phyloP scores from a whole-genome alignment of 1,140 invertebrate genomes.

The Aleiodes sp. region DNA sequence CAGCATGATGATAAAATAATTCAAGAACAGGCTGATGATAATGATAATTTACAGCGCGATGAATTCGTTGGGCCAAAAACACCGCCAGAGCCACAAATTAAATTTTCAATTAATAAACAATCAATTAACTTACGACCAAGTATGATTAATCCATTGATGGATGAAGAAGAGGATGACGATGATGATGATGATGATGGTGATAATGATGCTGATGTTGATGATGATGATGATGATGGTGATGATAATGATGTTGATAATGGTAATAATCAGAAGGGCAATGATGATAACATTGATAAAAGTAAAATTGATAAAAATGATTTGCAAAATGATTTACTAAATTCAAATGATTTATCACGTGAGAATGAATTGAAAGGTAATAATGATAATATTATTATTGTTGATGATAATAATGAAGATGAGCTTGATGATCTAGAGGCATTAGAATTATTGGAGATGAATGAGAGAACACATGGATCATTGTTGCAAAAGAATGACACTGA shows the following conservation, averaged over 20 bases:
- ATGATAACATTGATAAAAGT: neutral
- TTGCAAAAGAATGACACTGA: neutral
- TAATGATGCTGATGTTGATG: conserved; percentile 22
- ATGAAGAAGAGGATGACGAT: conserved; percentile 62
- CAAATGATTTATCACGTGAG: neutral
- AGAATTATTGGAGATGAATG: conserved; percentile 32
- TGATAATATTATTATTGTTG: conserved; percentile 50
- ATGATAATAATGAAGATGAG: conserved; percentile 43
- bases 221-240: neutral
- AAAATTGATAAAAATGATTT: neutral
- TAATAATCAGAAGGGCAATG: neutral
- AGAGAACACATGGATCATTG: conserved; percentile 3
- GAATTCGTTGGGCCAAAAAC: conserved; percentile 74
- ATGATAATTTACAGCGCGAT: conserved; percentile 55
- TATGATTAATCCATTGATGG: conserved; percentile 72
- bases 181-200: conserved; percentile 54
- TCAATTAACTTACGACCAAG: conserved; percentile 68
- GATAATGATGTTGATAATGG: neutral
- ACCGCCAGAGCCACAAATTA: conserved; percentile 77
- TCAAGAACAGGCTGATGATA: conserved; percentile 40
- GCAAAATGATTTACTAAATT: neutral
- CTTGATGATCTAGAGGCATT: conserved; percentile 56
- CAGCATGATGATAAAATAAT: too few species aligned
- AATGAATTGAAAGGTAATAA: conserved; percentile 60
- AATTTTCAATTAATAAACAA: conserved; percentile 73